Conservation (phyloP, 1,140 invertebrate genomes). For the Protaetia brevitarsis region DNA sequence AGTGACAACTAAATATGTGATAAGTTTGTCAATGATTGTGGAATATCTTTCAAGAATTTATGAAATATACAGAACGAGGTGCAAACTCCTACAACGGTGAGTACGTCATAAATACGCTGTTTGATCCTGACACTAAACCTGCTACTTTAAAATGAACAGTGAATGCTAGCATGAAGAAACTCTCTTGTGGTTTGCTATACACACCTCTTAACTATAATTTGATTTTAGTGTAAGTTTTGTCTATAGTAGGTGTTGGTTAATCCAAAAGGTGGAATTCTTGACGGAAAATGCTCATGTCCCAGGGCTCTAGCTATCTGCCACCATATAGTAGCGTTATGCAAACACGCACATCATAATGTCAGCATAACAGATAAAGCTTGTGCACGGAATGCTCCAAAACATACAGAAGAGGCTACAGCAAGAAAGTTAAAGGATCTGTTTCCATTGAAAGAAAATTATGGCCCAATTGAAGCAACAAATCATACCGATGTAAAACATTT, state of each 20-base stretch:
- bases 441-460: neutral
- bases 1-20: too few relatives aligned
- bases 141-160: conserved; percentile 22
- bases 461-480: neutral
- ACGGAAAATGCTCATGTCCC: too few relatives aligned
- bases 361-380: neutral
- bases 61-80: conserved; percentile 20
- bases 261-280: too few relatives aligned
- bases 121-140: conserved; percentile 5
- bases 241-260: too few relatives aligned
- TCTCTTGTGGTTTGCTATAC: neutral
- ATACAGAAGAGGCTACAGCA: neutral
- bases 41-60: conserved; percentile 25
- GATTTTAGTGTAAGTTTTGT: neutral
- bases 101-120: conserved; percentile 15
- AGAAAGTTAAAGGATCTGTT: neutral
- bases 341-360: conserved; percentile 18
- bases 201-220: neutral
- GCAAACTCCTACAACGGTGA: conserved; percentile 26
- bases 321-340: conserved; percentile 4
- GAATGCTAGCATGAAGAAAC: conserved; percentile 26
- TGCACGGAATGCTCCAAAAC: neutral
- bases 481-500: neutral
- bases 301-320: conserved; percentile 17
- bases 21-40: too few relatives aligned